Percentiles rank a stretch among this genome's conserved stretches.
These are phyloP conservation scores for Caenorhabditis elegans DNA, from an alignment of 1,140 invertebrate genomes.

Conservation along the genomic window WBcel235 BX284605.5:11869001-11869500, in stretches of 20 bases:
- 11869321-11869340: not conserved
- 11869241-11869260: slow-evolving; percentile 10
- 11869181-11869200: not conserved
- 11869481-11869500: slow-evolving; percentile 20
- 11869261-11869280: not conserved
- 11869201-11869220: too few relatives aligned
- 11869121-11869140: not conserved
- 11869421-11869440: not conserved
- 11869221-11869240: slow-evolving; percentile 19
- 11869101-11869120: not conserved
- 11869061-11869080: slow-evolving; percentile 2
- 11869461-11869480: not conserved
- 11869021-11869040: slow-evolving; percentile 19
- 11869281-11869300: not conserved
- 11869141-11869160: not conserved
- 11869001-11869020: slow-evolving; percentile 17
- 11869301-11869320: not conserved
- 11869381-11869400: not conserved
- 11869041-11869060: slow-evolving; percentile 33
- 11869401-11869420: slow-evolving; percentile 29
- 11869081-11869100: not conserved
- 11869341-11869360: not conserved
- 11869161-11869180: slow-evolving; percentile 20
- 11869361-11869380: not conserved
- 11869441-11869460: not conserved